These are phyloP conservation scores for Anniella stebbinsi DNA, from an alignment of 2,797 vertebrate genomes.

Conservation along the genomic window DNA sequence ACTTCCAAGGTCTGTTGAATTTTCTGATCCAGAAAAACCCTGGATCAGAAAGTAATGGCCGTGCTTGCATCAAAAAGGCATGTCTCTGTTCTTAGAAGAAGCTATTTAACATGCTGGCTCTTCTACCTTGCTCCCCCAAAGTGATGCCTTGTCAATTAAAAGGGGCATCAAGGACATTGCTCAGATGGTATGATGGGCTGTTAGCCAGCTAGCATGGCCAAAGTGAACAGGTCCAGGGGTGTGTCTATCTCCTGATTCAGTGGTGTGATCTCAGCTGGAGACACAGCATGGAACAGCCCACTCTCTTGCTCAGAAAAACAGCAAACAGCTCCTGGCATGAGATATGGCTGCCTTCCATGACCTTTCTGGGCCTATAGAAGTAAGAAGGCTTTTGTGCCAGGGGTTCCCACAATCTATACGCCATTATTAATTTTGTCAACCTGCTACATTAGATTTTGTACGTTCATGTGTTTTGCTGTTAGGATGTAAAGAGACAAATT, in stretches of 20 bases:
- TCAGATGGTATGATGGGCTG: neutral
- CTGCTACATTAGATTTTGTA: constrained; percentile 7
- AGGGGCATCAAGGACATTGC: rapidly evolving
- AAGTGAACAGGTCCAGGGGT: neutral
- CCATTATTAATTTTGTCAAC: neutral
- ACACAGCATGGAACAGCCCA: rapidly evolving
- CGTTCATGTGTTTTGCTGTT: neutral
- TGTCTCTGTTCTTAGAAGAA: neutral
- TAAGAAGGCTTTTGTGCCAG: constrained; percentile 13
- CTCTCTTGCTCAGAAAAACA: rapidly evolving
- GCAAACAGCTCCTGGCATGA: neutral
- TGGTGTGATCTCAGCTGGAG: neutral
- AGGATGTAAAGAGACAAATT: neutral
- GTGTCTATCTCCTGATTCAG: neutral
- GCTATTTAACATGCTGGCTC: rapidly evolving
- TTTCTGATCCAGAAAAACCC: neutral
- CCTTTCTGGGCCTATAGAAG: rapidly evolving
- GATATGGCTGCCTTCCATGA: neutral
- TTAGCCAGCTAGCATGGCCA: rapidly evolving
- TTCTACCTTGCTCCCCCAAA: neutral
- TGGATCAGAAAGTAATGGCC: neutral
- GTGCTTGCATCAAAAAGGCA: too few species aligned
- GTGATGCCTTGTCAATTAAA: neutral
- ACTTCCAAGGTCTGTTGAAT: neutral
- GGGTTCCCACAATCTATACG: rapidly evolving